Evolutionary conservation across 2,888 invertebrate species (phyloP), one percentile per base, ranked within the genome.

Genomic region (Saturnia japonica): DNA sequence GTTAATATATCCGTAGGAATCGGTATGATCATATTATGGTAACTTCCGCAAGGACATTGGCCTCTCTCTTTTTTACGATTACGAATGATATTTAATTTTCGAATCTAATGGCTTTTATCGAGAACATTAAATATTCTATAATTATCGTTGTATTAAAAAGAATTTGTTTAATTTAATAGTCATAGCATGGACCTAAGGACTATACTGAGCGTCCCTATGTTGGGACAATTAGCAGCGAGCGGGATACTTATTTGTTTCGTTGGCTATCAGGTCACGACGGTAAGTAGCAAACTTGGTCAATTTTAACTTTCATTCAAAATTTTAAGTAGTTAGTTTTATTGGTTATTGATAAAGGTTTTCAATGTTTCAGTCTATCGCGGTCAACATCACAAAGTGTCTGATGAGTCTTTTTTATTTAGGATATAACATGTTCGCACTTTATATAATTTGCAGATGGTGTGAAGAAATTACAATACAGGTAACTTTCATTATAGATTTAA

Each of bases 391-490:
- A 0, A 91, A 91, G 75, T 88, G 87, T 51, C 73, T 91, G 19
- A 91, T 88, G 88, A 87, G 88, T 47, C 45, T 91, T 1, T 77
- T 90, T 19, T 93, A 87, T 75, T 79, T 93, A 75, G 80, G 84
- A 1, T 93, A 93, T 73, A 90, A 90, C 68, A 83, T 93, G 86
- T 88, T 87, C 64, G 84, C 85, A 0, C 80, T 92, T 34, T 93
- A 86, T 73, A 82, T 90, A 6, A 81, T 91, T 22, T 93, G 93
- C 72, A 85, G 88, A 25, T 92, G 93, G 90, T 89, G 92, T 70
- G 90, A 93, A 73, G 93, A 93, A 80, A 85, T 93, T 1, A 90
- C 88, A 57, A 78, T 81, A 16, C 88, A 91, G 90, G 93, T 93
- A 69, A 67, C 11, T 28, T 28, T 12, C 14, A 28, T 16, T 14